Conservation (phyloP, 2,888 invertebrate species). For the Polydrusus pterygomalis region DNA sequence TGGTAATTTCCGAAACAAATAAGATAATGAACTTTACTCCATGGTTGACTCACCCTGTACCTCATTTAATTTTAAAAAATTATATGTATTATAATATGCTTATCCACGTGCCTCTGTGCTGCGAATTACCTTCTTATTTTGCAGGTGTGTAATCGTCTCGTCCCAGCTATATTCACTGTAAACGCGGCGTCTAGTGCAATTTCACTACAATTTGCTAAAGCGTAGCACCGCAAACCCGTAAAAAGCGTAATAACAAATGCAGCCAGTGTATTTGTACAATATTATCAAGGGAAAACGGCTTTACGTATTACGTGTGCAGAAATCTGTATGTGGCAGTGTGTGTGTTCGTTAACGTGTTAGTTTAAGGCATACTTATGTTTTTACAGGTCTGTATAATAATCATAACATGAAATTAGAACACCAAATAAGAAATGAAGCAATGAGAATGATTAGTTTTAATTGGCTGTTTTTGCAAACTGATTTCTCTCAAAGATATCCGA, state of each 20-base stretch:
- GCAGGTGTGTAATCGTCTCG: background rate
- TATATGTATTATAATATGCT: too few relatives aligned
- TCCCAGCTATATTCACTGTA: background rate
- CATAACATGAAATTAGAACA: background rate
- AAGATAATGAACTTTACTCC: too few relatives aligned
- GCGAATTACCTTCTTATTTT: background rate
- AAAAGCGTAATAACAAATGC: conserved; percentile 18
- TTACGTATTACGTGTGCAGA: conserved; percentile 38
- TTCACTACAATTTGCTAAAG: background rate
- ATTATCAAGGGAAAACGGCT: conserved; percentile 37
- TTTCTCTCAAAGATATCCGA: too few relatives aligned
- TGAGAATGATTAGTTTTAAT: background rate
- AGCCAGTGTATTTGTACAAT: conserved; percentile 18
- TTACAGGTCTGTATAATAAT: conserved; percentile 7
- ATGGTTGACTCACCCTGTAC: too few relatives aligned
- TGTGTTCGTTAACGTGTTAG: conserved; percentile 18
- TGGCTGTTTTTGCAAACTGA: too few relatives aligned
- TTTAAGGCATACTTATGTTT: conserved; percentile 17
- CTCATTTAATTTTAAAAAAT: too few relatives aligned
- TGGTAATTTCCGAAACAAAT: too few relatives aligned
- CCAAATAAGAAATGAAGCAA: conserved; percentile 25
- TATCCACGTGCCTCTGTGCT: too few relatives aligned
- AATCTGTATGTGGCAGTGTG: conserved; percentile 37
- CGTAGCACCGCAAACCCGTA: background rate
- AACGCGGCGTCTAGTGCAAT: background rate